Evolutionary conservation across 2,888 invertebrate genomes (phyloP), one percentile per base, ranked within the genome.

Genomic region (Tromatobia lineatoria): DNA sequence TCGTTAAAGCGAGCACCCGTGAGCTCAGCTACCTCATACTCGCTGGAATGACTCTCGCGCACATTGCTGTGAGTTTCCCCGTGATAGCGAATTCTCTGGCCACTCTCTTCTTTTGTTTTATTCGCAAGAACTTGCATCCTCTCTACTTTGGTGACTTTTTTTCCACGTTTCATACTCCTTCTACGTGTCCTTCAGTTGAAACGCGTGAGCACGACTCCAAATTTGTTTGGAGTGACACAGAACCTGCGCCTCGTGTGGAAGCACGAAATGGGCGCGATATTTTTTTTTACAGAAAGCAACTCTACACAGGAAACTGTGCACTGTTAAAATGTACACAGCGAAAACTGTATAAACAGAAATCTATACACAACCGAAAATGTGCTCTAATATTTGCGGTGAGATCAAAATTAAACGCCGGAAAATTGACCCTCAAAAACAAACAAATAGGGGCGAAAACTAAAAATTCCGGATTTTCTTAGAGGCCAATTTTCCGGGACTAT

Each of bases 21-120:
- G 96, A 96, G 91, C 94, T 96, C 61, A 96, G 96, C 90, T 97
- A 97, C 92, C 95, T 97, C 86, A 96, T 97, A 87, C 94, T 97
- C 86, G 94, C 94, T 25, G 96, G 96, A 47, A 93, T 94, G 91
- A 89, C 88, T 34, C 80, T 90, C 23, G 90, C 91, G 25, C 91
- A 92, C 67, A 82, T 90, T 15, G 90, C 91, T 66, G 91, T 91
- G 84, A 88, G 89, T 86, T 66, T 59, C 15, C 50, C n/a, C 69
- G 52, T 18, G 15, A 20, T 50, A 18, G 18, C 70, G 23, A 71
- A 67, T 61, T 34, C 11, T 52, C 52, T 10, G 3, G 8, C 52
- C 50, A 25, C 50, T 52, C 47, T 29, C 50, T 59, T 59, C 25
- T 59, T 15, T 59, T 29, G 10, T 25, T 13, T 59, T 29, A 25